Conservation (phyloP, 2,888 invertebrate genomes). For the Eupithecia dodoneata region DNA sequence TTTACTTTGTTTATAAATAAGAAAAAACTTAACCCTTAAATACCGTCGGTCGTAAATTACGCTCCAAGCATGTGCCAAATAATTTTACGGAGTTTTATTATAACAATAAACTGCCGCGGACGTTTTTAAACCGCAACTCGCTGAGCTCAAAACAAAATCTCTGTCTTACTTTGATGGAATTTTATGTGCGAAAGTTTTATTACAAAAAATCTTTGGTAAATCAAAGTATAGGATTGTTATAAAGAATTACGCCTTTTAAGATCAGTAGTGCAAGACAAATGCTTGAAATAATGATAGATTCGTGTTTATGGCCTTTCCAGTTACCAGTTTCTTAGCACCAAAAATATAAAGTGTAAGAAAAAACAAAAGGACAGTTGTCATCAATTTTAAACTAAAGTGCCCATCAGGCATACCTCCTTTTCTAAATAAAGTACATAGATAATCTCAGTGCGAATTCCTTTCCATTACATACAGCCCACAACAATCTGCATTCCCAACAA, state of each 20-base stretch:
- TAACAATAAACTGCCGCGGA: slow-evolving; percentile 55
- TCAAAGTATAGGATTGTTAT: background rate
- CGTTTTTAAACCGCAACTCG: slow-evolving; percentile 57
- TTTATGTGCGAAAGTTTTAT: slow-evolving; percentile 16
- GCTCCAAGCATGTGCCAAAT: slow-evolving; percentile 50
- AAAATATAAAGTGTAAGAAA: background rate
- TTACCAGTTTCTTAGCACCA: background rate
- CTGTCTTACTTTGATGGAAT: slow-evolving; percentile 23
- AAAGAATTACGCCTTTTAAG: background rate
- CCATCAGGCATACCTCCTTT: background rate
- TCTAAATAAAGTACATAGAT: background rate
- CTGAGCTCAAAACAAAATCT: slow-evolving; percentile 47
- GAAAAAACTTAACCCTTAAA: slow-evolving; percentile 22
- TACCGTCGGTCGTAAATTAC: slow-evolving; percentile 48
- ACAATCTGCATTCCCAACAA: slow-evolving; percentile 19
- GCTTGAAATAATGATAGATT: background rate
- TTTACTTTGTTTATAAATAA: slow-evolving; percentile 19
- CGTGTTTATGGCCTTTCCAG: background rate
- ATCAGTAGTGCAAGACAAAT: background rate
- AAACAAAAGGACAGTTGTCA: background rate
- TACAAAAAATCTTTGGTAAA: background rate
- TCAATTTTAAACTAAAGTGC: background rate
- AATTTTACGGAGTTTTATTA: slow-evolving; percentile 57
- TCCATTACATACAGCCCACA: background rate
- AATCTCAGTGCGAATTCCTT: slow-evolving; percentile 4